These are phyloP conservation scores for Dipus sagitta DNA, from an alignment of 2,797 vertebrate species.

Conservation along the genomic window DNA sequence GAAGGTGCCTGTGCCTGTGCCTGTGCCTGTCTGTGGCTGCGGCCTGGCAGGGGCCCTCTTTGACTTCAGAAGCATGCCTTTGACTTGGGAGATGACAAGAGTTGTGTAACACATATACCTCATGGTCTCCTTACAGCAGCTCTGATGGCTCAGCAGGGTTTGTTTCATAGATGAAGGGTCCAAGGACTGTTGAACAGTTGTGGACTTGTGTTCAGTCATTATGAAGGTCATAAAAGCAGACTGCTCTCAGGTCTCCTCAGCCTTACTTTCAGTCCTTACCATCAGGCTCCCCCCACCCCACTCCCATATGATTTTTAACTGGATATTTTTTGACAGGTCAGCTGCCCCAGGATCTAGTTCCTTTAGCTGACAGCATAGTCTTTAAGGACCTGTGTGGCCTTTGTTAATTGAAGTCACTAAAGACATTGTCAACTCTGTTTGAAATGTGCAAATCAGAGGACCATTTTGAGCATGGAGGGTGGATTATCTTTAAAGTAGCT, in stretches of 20 bases:
- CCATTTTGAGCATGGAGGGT: not conserved
- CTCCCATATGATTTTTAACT: not conserved
- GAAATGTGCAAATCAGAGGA: not conserved
- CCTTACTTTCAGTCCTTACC: not conserved
- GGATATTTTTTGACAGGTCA: not conserved
- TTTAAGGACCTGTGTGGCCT: not conserved
- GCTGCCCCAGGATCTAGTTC: not conserved
- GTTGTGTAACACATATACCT: not conserved
- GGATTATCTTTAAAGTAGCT: slow-evolving; percentile 4
- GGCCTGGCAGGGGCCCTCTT: not conserved
- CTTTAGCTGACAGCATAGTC: slow-evolving; percentile 1
- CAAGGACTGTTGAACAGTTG: not conserved
- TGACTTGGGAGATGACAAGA: not conserved
- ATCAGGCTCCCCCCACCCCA: accelerated
- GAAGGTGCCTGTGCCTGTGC: slow-evolving; percentile 16
- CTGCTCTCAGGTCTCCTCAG: not conserved
- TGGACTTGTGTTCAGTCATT: not conserved
- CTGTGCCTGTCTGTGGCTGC: not conserved
- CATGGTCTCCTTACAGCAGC: not conserved
- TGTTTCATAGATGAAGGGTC: not conserved
- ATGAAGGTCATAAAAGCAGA: slow-evolving; percentile 12
- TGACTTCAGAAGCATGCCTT: not conserved
- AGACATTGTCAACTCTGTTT: not conserved
- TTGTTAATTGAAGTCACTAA: not conserved
- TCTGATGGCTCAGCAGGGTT: not conserved